Evolutionary conservation across 2,113 vertebrate species (phyloP).

Genomic region (Sphaerodactylus townsendi): DNA sequence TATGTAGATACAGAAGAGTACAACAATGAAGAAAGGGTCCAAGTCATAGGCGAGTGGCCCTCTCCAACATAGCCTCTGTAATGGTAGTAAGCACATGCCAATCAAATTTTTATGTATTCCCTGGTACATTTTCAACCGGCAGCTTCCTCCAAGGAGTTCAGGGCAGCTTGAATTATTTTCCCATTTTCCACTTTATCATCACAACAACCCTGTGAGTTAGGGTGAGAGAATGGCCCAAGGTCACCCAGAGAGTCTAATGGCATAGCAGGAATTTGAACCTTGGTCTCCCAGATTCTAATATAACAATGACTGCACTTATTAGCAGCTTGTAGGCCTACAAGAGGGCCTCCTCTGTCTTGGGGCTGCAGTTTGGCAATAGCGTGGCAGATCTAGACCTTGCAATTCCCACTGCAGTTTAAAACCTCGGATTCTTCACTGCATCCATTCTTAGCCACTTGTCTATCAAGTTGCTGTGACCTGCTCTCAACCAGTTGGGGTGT

Average conservation of each 20-base stretch:
- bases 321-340: background rate
- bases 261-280: too few species aligned
- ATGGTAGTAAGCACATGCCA: background rate
- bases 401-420: background rate
- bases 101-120: background rate
- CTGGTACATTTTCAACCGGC: too few species aligned
- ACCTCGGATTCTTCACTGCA: background rate
- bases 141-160: too few species aligned
- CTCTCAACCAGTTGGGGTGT: too few species aligned
- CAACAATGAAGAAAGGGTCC: background rate
- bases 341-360: background rate
- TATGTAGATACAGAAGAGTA: constrained; percentile 38
- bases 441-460: background rate
- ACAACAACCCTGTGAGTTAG: too few species aligned
- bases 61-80: background rate
- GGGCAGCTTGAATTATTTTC: too few species aligned
- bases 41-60: background rate
- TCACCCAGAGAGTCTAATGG: too few species aligned
- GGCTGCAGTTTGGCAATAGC: background rate
- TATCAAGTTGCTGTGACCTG: background rate
- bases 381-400: background rate
- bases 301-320: background rate
- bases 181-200: too few species aligned
- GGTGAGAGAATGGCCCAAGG: too few species aligned
- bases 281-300: too few species aligned